Conservation (phyloP, 2,888 invertebrate species). For the Lingula anatina region DNA sequence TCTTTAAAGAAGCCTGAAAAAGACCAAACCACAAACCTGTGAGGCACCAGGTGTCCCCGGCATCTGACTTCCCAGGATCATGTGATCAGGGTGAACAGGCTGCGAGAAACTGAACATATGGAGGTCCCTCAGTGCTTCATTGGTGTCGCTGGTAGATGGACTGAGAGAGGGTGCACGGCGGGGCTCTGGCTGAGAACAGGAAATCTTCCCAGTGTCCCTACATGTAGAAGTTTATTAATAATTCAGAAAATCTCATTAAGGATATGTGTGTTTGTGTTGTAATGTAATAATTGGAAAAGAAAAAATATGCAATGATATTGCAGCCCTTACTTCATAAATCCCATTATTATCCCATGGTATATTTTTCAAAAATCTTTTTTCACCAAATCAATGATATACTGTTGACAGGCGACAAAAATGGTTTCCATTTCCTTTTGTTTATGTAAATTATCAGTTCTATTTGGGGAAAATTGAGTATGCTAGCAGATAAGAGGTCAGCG, state of each 20-base stretch:
- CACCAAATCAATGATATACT: too few species aligned
- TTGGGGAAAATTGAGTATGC: too few species aligned
- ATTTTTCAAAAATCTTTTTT: too few species aligned
- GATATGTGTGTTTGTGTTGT: too few species aligned
- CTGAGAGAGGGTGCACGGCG: constrained; percentile 8
- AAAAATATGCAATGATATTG: too few species aligned
- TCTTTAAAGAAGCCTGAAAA: background rate
- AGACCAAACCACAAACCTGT: constrained; percentile 23
- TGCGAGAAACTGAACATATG: constrained; percentile 73
- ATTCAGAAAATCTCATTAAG: background rate
- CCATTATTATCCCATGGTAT: too few species aligned
- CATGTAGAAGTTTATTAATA: background rate
- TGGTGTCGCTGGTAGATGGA: constrained; percentile 21
- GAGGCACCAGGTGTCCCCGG: constrained; percentile 42
- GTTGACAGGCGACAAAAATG: too few species aligned
- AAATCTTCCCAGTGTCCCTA: constrained; percentile 12
- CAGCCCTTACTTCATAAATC: too few species aligned
- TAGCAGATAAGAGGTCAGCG: too few species aligned
- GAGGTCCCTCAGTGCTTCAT: constrained; percentile 14
- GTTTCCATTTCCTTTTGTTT: too few species aligned
- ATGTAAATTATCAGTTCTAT: too few species aligned
- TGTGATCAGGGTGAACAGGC: constrained; percentile 75
- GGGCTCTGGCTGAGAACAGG: constrained; percentile 43
- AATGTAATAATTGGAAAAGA: too few species aligned
- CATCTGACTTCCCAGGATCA: constrained; percentile 68